phyloP scores from a whole-genome alignment of 64 coral and sea anemone species.

The Dendronephthya gigantea region DNA sequence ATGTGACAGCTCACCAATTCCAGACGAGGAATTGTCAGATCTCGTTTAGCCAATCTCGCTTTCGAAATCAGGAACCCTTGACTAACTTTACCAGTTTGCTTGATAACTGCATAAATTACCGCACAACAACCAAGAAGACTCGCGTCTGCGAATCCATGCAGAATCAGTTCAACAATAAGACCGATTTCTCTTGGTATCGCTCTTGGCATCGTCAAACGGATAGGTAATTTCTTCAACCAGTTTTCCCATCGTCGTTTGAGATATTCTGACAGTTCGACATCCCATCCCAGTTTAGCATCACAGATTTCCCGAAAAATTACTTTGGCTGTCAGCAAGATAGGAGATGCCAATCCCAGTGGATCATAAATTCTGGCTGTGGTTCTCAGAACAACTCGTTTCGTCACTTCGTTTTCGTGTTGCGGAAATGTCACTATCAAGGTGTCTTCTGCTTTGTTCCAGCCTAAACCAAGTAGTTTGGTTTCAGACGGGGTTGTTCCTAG shows the following conservation, averaged over 20 bases:
- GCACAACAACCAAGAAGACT: not conserved
- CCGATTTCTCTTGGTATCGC: not conserved
- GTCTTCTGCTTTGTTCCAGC: conserved; percentile 2
- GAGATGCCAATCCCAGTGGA: not conserved
- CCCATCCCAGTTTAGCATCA: not conserved
- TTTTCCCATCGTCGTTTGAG: not conserved
- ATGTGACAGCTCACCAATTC: conserved; percentile 2
- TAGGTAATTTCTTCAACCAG: not conserved
- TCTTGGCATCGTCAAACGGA: not conserved
- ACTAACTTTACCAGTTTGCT: not conserved
- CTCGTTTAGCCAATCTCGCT: not conserved
- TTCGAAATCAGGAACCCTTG: conserved; percentile 9
- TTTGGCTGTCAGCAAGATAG: not conserved
- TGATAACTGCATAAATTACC: not conserved
- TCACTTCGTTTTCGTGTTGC: not conserved
- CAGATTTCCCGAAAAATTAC: conserved; percentile 5
- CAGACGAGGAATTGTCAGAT: not conserved
- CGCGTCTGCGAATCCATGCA: not conserved
- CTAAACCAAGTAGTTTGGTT: conserved; percentile 14
- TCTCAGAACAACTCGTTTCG: not conserved
- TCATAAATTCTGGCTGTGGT: not conserved
- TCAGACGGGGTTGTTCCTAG: conserved; percentile 1
- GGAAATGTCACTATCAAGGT: not conserved
- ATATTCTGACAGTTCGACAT: not conserved
- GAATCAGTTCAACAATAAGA: not conserved